Evolutionary conservation across 2,113 vertebrate genomes (phyloP), one percentile per base, ranked within the genome.

Genomic region (Australoheros scitulus): DNA sequence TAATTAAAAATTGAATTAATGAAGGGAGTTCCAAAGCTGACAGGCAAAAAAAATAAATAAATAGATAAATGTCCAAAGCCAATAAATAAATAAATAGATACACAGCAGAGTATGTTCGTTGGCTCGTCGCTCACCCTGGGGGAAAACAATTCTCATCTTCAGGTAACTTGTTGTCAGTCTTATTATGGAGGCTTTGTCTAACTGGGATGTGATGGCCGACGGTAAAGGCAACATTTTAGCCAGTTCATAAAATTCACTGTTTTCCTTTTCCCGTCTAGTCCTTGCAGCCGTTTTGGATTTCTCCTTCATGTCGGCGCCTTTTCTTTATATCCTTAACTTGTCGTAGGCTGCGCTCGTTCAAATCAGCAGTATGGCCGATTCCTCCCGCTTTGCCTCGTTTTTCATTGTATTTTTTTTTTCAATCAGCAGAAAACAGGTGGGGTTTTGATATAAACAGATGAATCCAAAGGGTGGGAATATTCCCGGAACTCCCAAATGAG

Each of bases 141-240:
- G 94, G 80, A 95, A 94, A 87, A 95, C 93, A 8, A 94, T 97
- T 61, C 98, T 97, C 96, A 99, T 97, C 88, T 97, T 97, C 92
- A 99, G 92, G 93, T 99, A 99, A 91, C 98, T 99, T 79, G 99
- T 99, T 76, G 98, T 97, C 68, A 99, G 96, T 75, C 98, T 96
- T 94, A 99, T 99, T 32, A 99, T 98, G 80, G 98, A 99, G 5
- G 98, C 98, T 91, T 99, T 99, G 95, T 99, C 98, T 88, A 99
- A 96, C 93, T 99, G 97, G 0, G 98, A 97, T 11, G 97, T 98
- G 87, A 99, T 97, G 3, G 97, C 97, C 81, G 98, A 98, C 4
- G 98, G 98, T 70, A 99, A 95, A 20, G 98, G 98, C 95, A 99
- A 92, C 95, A 99, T 96, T 86, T 98, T 97, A 38, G 98, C 98